Conservation (phyloP, 2,113 vertebrate species). For the Eulemur rufifrons region DNA sequence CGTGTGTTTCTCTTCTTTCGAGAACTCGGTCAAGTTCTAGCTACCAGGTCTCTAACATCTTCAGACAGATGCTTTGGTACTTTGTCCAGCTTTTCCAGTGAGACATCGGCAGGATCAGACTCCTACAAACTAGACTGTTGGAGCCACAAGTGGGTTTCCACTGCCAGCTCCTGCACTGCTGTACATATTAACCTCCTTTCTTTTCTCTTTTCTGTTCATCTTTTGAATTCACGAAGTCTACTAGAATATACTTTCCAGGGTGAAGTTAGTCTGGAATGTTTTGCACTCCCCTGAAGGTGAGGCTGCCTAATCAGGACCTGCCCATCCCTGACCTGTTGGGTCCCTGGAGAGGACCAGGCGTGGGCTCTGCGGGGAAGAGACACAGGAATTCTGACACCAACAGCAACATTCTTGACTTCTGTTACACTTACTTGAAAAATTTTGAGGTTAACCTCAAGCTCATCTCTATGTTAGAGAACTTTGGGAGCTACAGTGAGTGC, state of each 20-base stretch:
- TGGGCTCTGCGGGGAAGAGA: not conserved
- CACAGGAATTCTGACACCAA: not conserved
- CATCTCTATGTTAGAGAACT: not conserved
- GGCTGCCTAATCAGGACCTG: not conserved
- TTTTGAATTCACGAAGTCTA: not conserved
- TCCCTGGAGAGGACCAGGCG: not conserved
- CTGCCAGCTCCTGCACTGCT: not conserved
- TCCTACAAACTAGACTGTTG: not conserved
- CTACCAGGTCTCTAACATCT: not conserved
- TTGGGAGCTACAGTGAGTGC: not conserved
- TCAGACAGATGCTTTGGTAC: not conserved
- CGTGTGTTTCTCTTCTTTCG: not conserved
- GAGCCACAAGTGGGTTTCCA: not conserved
- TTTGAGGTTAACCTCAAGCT: not conserved
- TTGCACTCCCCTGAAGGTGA: not conserved
- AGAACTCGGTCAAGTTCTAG: not conserved
- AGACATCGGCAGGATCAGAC: not conserved
- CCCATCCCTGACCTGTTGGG: not conserved
- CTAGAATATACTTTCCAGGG: not conserved
- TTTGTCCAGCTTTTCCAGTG: not conserved
- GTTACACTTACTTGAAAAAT: not conserved
- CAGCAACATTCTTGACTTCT: not conserved
- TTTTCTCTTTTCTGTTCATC: not conserved
- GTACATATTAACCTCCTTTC: too few relatives aligned
- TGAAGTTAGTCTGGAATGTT: not conserved